Percentiles rank a stretch among this genome's conserved stretches.
Conservation (phyloP, 2,888 invertebrate genomes). For the Metacarcinus magister region DNA sequence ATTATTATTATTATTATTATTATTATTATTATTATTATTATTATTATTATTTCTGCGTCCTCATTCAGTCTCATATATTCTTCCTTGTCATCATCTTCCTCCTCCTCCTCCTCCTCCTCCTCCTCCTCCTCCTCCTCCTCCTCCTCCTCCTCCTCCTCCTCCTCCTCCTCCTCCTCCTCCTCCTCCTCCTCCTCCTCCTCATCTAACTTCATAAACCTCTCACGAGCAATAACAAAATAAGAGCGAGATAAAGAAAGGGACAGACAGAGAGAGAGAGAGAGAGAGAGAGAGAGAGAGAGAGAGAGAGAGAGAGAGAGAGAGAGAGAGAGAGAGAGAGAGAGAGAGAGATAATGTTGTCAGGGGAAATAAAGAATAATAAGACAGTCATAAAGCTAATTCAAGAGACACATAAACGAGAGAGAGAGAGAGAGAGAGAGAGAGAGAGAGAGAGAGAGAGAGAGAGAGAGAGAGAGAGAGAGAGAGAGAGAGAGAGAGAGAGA, state of each 20-base stretch:
- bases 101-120: too few species aligned
- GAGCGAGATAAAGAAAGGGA: neutral
- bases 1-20: neutral
- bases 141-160: neutral
- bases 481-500: slow-evolving; percentile 20
- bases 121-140: too few species aligned
- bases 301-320: neutral
- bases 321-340: too few species aligned
- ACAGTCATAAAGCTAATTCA: too few species aligned
- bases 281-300: neutral
- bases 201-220: neutral
- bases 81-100: too few species aligned
- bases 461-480: slow-evolving; percentile 26
- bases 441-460: neutral
- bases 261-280: neutral
- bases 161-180: neutral
- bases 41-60: neutral
- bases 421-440: neutral
- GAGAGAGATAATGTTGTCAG: too few species aligned
- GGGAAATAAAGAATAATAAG: too few species aligned
- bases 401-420: neutral
- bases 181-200: too few species aligned
- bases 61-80: too few species aligned
- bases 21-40: neutral
- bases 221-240: neutral